A percentile compares a stretch with the other conserved stretches of the same genome.
These are phyloP conservation scores for Netelia virgata DNA, from an alignment of 2,888 invertebrate species.

Conservation along the genomic window DNA sequence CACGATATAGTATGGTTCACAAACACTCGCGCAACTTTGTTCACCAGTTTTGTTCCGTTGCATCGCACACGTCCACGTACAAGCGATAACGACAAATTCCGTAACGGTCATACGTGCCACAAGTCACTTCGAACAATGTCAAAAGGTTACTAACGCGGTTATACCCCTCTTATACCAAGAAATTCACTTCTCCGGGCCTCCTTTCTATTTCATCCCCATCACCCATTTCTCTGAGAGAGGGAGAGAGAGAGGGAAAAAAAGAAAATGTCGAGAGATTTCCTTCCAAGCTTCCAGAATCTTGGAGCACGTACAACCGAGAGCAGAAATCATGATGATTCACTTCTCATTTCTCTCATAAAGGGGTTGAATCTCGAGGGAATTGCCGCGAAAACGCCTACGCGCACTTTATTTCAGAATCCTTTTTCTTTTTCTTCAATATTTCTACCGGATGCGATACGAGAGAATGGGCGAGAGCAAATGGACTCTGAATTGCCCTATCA, in stretches of 20 bases:
- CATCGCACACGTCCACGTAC: background rate
- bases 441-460: background rate
- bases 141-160: constrained; percentile 57
- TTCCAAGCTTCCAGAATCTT: constrained; percentile 54
- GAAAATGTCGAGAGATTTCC: constrained; percentile 68
- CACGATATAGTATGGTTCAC: constrained; percentile 44
- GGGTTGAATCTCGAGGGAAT: constrained; percentile 62
- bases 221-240: too few species aligned
- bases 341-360: constrained; percentile 43
- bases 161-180: constrained; percentile 41
- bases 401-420: constrained; percentile 66
- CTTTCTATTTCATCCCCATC: constrained; percentile 25
- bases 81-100: constrained; percentile 5
- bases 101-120: background rate
- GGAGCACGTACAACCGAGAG: constrained; percentile 71
- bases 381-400: constrained; percentile 54
- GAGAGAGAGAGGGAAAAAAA: too few species aligned
- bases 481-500: constrained; percentile 80
- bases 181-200: constrained; percentile 48
- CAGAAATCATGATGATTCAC: constrained; percentile 55
- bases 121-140: constrained; percentile 32
- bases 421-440: constrained; percentile 64
- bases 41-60: constrained; percentile 14
- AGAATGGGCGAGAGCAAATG: constrained; percentile 76
- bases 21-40: constrained; percentile 2